phyloP scores from a whole-genome alignment of 2,888 invertebrate genomes.

The Lasioglossum oenotherae region DNA sequence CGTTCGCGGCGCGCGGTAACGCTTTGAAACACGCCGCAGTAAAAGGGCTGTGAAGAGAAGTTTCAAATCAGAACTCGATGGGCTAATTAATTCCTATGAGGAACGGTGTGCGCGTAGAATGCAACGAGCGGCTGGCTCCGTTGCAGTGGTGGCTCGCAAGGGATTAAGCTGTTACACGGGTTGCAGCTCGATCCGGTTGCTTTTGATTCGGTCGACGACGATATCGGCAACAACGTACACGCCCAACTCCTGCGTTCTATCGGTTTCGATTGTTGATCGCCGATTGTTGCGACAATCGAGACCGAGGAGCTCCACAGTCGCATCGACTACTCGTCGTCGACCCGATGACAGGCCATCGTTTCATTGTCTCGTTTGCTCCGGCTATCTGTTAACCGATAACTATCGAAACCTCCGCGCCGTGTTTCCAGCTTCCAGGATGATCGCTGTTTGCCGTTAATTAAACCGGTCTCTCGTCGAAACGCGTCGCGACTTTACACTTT shows the following conservation, averaged over 20 bases:
- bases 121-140: neutral
- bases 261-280: neutral
- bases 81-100: neutral
- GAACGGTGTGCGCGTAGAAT: neutral
- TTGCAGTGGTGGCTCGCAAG: neutral
- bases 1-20: neutral
- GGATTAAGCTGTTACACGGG: neutral
- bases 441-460: neutral
- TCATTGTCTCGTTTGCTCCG: constrained; percentile 11
- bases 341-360: constrained; percentile 11
- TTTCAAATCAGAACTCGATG: neutral
- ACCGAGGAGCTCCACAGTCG: neutral
- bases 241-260: neutral
- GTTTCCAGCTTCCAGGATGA: neutral
- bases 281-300: neutral
- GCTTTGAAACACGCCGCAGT: neutral
- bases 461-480: neutral
- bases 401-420: neutral
- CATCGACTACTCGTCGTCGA: neutral
- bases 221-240: neutral
- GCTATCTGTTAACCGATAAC: constrained; percentile 8
- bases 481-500: neutral
- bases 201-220: neutral
- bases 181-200: neutral
- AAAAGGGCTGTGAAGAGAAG: neutral